These are phyloP conservation scores for Ophioderma brevispina DNA, from an alignment of 35 echinoderm and acorn worm genomes.

Conservation along the genomic window DNA sequence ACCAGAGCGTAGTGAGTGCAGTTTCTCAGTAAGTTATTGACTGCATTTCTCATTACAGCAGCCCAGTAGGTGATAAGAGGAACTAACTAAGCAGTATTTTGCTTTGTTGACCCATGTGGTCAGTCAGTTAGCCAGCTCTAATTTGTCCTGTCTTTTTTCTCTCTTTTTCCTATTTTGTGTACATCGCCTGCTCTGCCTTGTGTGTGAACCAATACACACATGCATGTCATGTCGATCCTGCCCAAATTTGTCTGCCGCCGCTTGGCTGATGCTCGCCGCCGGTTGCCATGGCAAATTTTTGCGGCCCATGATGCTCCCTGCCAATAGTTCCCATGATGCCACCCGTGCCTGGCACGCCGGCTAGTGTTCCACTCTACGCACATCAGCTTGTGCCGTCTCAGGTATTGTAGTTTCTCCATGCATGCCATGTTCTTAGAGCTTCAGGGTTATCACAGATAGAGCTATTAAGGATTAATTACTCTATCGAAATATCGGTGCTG, in stretches of 20 bases:
- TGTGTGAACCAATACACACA: neutral
- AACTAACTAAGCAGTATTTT: neutral
- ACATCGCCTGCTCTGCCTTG: neutral
- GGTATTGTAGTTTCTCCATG: constrained; percentile 36
- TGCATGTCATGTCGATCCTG: neutral
- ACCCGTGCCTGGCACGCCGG: constrained; percentile 45
- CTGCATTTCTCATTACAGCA: neutral
- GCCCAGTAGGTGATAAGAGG: neutral
- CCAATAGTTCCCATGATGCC: constrained; percentile 76
- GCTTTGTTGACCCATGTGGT: neutral
- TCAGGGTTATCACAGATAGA: no score
- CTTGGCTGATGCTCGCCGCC: constrained; percentile 29
- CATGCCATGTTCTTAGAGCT: neutral
- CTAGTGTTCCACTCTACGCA: constrained; percentile 60
- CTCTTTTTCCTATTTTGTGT: constrained; percentile 11
- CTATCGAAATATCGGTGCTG: no score
- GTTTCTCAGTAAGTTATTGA: neutral
- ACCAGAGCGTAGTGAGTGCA: neutral
- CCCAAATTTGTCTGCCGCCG: constrained; percentile 24
- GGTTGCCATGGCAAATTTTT: constrained; percentile 38
- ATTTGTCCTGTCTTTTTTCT: constrained; percentile 1
- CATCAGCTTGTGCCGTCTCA: constrained; percentile 49
- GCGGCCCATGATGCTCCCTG: constrained; percentile 15
- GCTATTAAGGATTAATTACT: no score
- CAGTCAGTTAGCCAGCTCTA: neutral